Evolutionary conservation across 2,888 invertebrate genomes (phyloP).

Genomic region (Hirtodrosophila trivittata): DNA sequence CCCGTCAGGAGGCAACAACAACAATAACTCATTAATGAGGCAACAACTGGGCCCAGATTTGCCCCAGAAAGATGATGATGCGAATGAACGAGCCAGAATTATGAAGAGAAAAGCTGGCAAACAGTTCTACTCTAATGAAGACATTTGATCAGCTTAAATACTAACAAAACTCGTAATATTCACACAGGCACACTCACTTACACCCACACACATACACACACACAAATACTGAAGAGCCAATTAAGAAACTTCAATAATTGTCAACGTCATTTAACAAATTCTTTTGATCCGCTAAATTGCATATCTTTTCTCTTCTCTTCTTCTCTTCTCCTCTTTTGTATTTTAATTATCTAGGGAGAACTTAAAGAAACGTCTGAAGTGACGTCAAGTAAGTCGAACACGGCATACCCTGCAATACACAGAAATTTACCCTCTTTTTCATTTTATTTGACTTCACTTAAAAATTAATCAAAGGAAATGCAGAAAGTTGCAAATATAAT

Average conservation of each 20-base stretch:
- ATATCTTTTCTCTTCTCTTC: neutral
- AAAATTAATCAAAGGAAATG: no score
- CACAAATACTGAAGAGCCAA: slow-evolving; percentile 33
- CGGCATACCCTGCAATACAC: no score
- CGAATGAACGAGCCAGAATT: neutral
- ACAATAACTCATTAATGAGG: slow-evolving; percentile 70
- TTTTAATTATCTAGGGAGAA: no score
- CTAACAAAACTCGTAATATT: slow-evolving; percentile 7
- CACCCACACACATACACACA: slow-evolving; percentile 2
- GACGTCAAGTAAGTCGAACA: no score
- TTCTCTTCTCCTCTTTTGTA: neutral
- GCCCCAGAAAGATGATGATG: slow-evolving; percentile 12
- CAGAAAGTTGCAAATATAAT: no score
- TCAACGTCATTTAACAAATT: slow-evolving; percentile 10
- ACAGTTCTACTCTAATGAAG: slow-evolving; percentile 71
- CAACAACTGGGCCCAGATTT: slow-evolving; percentile 46
- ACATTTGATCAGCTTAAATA: slow-evolving; percentile 25
- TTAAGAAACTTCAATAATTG: slow-evolving; percentile 40
- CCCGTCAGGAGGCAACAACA: slow-evolving; percentile 23
- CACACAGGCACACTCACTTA: slow-evolving; percentile 6
- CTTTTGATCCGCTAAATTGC: slow-evolving; percentile 5
- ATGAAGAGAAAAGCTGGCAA: slow-evolving; percentile 35
- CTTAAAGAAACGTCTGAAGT: no score
- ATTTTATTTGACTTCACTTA: no score
- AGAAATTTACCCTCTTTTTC: no score